phyloP scores from a whole-genome alignment of 2,797 vertebrate species.

The Poeciliopsis gracilis region DNA sequence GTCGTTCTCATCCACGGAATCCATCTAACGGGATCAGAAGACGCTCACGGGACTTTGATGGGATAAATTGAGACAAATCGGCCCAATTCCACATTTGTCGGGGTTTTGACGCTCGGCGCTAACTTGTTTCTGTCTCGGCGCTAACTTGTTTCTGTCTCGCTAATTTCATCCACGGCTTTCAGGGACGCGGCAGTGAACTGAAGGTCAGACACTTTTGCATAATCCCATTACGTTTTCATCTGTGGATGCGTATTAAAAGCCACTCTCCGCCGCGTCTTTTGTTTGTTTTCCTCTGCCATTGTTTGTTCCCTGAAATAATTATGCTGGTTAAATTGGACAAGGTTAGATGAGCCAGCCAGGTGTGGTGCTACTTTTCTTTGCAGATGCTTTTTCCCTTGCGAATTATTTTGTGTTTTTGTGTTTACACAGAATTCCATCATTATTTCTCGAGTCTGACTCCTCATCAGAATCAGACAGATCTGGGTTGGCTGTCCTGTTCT shows the following conservation, averaged over 20 bases:
- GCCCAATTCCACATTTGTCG: conserved; percentile 41
- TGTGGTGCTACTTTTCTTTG: conserved; percentile 15
- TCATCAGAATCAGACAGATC: conserved; percentile 30
- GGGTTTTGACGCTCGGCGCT: conserved; percentile 13
- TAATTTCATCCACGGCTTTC: conserved; percentile 34
- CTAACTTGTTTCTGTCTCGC: conserved; percentile 40
- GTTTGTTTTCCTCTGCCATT: conserved; percentile 5
- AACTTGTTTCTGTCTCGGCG: conserved; percentile 39
- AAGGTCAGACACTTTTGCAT: conserved; percentile 44
- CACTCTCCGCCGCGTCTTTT: conserved; percentile 4
- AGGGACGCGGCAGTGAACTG: conserved; percentile 31
- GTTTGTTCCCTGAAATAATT: conserved; percentile 2
- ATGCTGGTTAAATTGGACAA: conserved; percentile 26
- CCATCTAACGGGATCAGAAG: conserved; percentile 69
- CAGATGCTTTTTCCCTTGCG: conserved; percentile 34
- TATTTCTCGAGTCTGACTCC: conserved; percentile 36
- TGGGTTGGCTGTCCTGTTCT: conserved; percentile 40
- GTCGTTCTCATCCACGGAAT: conserved; percentile 65
- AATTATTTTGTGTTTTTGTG: conserved; percentile 18
- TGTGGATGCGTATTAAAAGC: conserved; percentile 6
- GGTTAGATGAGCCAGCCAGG: conserved; percentile 21
- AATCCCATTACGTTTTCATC: conserved; percentile 21
- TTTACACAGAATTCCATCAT: conserved; percentile 27
- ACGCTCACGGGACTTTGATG: conserved; percentile 70
- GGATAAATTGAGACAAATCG: conserved; percentile 80